Percentiles rank a stretch among this genome's conserved stretches.
Conservation (phyloP, 2,797 vertebrate species). For the Typhlichthys subterraneus region DNA sequence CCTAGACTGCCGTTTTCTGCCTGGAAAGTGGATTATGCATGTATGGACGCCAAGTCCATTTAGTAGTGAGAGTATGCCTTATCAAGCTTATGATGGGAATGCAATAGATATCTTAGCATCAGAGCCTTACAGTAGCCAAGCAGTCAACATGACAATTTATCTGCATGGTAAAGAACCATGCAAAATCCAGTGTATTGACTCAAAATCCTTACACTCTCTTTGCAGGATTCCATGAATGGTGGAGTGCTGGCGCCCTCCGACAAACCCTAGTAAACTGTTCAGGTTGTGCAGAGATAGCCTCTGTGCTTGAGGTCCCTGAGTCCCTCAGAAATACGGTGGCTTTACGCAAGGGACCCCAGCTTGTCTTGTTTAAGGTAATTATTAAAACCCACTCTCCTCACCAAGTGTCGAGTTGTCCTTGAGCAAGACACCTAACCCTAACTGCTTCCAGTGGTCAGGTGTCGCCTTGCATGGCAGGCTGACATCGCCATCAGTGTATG, state of each 20-base stretch:
- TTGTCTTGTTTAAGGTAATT: slow-evolving; percentile 88
- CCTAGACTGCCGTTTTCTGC: too few relatives aligned
- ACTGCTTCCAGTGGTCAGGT: too few relatives aligned
- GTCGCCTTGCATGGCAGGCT: too few relatives aligned
- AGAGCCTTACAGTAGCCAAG: not conserved
- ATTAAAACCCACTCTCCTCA: too few relatives aligned
- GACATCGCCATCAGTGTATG: too few relatives aligned
- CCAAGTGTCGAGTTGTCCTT: too few relatives aligned
- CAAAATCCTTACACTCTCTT: not conserved
- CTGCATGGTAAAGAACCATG: not conserved
- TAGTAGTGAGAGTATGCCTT: too few relatives aligned
- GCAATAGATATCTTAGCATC: too few relatives aligned
- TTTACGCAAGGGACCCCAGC: slow-evolving; percentile 79
- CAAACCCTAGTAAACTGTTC: slow-evolving; percentile 77
- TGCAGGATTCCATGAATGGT: slow-evolving; percentile 79
- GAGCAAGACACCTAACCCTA: too few relatives aligned
- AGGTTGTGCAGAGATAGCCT: slow-evolving; percentile 74
- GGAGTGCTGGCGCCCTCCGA: slow-evolving; percentile 62
- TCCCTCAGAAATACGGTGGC: slow-evolving; percentile 59
- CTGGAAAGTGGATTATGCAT: too few relatives aligned
- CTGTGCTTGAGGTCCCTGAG: slow-evolving; percentile 69
- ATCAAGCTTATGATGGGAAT: too few relatives aligned
- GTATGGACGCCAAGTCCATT: too few relatives aligned
- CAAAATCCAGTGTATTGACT: not conserved
- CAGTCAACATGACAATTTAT: not conserved